phyloP scores from a whole-genome alignment of 2,888 invertebrate genomes.

The Malacosoma neustria region DNA sequence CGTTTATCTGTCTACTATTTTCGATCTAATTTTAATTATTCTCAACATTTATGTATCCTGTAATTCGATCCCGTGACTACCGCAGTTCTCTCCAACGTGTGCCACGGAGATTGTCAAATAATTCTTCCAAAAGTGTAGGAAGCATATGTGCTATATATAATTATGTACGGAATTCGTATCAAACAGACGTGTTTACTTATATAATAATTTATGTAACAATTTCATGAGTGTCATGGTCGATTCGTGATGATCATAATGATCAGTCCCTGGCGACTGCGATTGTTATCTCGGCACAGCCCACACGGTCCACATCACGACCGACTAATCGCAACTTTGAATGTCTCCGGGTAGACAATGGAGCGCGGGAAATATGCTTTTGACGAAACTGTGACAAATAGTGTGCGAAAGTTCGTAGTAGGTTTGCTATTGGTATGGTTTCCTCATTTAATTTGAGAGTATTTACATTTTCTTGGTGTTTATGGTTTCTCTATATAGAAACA shows the following conservation, averaged over 20 bases:
- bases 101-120: no score
- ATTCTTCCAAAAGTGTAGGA: no score
- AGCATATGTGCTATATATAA: no score
- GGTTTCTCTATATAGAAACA: no score
- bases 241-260: slow-evolving; percentile 25
- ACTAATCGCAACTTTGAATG: slow-evolving; percentile 30
- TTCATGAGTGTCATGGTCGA: slow-evolving; percentile 7
- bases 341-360: slow-evolving; percentile 13
- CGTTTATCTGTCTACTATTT: no score
- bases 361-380: slow-evolving; percentile 11
- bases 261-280: slow-evolving; percentile 41
- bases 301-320: slow-evolving; percentile 32
- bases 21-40: no score
- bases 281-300: slow-evolving; percentile 52
- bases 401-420: slow-evolving; percentile 10
- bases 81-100: no score
- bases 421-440: slow-evolving; percentile 15
- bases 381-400: slow-evolving; percentile 10
- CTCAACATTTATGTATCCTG: no score
- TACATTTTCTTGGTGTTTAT: no score
- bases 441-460: slow-evolving; percentile 4
- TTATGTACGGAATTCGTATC: no score
- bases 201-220: neutral
- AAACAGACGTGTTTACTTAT: no score
- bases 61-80: no score